Evolutionary conservation across 2,113 vertebrate species (phyloP), one percentile per base, ranked within the genome.

Genomic region (Caracal caracal): DNA sequence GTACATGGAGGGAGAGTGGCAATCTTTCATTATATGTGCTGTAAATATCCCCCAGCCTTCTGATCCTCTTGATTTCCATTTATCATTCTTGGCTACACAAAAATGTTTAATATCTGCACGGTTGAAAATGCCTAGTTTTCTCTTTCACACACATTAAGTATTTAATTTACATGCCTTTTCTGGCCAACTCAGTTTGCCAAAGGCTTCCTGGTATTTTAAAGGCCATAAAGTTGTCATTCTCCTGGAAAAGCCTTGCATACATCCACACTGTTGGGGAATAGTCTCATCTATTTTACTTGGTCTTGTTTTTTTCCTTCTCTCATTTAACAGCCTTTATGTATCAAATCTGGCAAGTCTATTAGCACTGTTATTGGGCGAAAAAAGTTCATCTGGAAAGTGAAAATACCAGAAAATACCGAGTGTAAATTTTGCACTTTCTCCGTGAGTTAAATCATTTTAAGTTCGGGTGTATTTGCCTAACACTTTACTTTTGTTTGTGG

Each of bases 301-400:
- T 33, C 90, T 96, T 91, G 82, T 91, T 93, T 93, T 96, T 96
- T 92, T 49, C 63, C 40, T 88, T 89, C 92, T 78, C 92, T 96
- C 84, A 83, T 76, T 96, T 95, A 95, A 96, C 94, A 97, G 81
- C 96, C 93, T 97, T 92, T 95, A 96, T 97, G 96, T 73, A 95
- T 94, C 97, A 97, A 97, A 93, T 66, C 94, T 97, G 96, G 93
- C 97, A 97, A 97, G 94, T 96, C 95, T 96, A 95, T 97, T 93
- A 97, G 86, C 80, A 61, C 73, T 84, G 90, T 96, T 92, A 96
- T 49, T 70, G 88, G 79, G 91, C 26, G 37, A 3, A 33, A 56
- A 40, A 75, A 40, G 88, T 85, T 96, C 95, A 94, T 93, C 65
- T 84, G 65, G 75, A 84, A 95, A 93, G 56, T 56, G 86, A 92